A percentile compares a stretch with the other conserved stretches of the same genome.
These are phyloP conservation scores for Pseudanteris insignis DNA, from an alignment of 2,888 invertebrate genomes.

Conservation along the genomic window DNA sequence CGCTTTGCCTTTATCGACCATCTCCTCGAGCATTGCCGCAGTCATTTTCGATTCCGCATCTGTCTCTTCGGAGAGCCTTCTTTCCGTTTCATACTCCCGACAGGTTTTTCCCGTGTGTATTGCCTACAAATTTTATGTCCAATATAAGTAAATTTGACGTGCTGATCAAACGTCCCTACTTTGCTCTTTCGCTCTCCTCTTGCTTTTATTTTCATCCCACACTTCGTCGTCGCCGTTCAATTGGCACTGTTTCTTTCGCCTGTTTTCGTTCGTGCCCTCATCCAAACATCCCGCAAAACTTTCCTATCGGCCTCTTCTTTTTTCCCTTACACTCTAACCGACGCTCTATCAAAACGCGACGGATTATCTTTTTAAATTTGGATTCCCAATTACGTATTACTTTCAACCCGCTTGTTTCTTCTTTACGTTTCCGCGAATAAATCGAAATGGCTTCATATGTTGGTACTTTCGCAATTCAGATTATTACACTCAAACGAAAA, in stretches of 20 bases:
- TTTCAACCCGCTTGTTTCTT: too few species aligned
- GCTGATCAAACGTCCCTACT: slow-evolving; percentile 28
- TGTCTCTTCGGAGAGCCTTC: slow-evolving; percentile 73
- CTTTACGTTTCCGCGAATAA: too few species aligned
- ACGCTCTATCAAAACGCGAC: too few species aligned
- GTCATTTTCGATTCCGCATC: slow-evolving; percentile 78
- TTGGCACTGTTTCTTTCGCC: slow-evolving; percentile 23
- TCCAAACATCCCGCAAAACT: not conserved
- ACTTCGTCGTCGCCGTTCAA: slow-evolving; percentile 24
- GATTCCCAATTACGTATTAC: too few species aligned
- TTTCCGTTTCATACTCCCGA: slow-evolving; percentile 78
- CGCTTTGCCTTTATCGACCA: slow-evolving; percentile 86
- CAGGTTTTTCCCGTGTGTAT: slow-evolving; percentile 84
- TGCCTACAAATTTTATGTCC: slow-evolving; percentile 68
- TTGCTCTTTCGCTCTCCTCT: not conserved
- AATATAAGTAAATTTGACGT: too few species aligned
- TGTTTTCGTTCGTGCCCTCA: not conserved
- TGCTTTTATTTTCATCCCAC: slow-evolving; percentile 18
- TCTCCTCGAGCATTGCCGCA: slow-evolving; percentile 79
- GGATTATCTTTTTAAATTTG: too few species aligned
- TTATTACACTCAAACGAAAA: too few species aligned
- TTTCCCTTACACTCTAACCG: too few species aligned
- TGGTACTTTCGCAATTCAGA: too few species aligned
- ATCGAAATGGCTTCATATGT: too few species aligned
- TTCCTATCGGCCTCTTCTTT: too few species aligned